A percentile compares a stretch with the other conserved stretches of the same genome.
Conservation (phyloP, 1,140 invertebrate species). For the Aphelinus certus region DNA sequence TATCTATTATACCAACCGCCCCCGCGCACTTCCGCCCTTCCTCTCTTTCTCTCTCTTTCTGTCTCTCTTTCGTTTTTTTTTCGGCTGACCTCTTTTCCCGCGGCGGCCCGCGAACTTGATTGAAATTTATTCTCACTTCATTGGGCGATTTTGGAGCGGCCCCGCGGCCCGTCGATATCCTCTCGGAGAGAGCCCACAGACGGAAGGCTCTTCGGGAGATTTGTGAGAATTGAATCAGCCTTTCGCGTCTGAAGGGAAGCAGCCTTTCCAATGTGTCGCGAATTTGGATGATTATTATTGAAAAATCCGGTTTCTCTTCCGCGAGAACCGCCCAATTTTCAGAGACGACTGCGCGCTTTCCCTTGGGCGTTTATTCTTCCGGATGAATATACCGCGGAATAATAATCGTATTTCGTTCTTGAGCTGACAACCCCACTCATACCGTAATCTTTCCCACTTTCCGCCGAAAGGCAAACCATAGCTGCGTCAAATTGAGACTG, state of each 20-base stretch:
- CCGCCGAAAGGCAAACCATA: too few relatives aligned
- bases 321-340: too few relatives aligned
- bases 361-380: too few relatives aligned
- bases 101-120: conserved; percentile 1
- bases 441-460: too few relatives aligned
- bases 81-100: conserved; percentile 9
- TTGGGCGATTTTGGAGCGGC: conserved; percentile 42
- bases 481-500: too few relatives aligned
- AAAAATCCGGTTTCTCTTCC: too few relatives aligned
- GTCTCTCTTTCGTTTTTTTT: conserved; percentile 27
- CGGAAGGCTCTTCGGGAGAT: not conserved
- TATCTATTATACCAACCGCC: conserved; percentile 55
- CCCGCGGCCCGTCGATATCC: conserved; percentile 39
- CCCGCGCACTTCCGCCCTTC: conserved; percentile 43
- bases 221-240: conserved; percentile 42
- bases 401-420: too few relatives aligned
- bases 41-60: not conserved
- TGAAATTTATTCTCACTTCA: conserved; percentile 51
- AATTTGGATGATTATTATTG: too few relatives aligned
- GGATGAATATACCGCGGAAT: too few relatives aligned
- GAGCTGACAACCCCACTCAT: too few relatives aligned
- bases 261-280: too few relatives aligned
- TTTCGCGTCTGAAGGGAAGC: not conserved
- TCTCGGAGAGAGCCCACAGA: conserved; percentile 15
- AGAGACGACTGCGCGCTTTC: too few relatives aligned